Base-by-base conservation (phyloP, 2,888 invertebrate species). In the Perizoma affinitatum region DNA sequence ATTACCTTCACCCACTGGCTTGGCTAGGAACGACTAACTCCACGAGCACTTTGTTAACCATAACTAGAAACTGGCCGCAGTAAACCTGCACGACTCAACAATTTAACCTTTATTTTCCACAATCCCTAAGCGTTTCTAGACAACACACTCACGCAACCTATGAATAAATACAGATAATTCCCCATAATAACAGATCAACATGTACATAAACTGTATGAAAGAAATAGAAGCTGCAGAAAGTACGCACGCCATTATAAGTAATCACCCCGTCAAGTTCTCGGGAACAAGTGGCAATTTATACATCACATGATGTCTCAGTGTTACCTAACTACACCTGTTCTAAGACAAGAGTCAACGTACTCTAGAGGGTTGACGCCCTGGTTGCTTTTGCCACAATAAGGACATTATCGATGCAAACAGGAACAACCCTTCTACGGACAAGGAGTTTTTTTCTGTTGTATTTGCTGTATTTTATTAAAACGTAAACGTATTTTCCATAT, bases 251-350 rank as follows among this genome's bases (percentile, higher is more conserved):
- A 22, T 61, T 46, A 47, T 52, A 47, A 11, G 44, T 58, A 58
- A 65, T 65, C 61, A 61, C 47, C 10, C 9, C 34, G 54, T 61
- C 62, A 22, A 42, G 45, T 55, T 50, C 51, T 38, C 48, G 10
- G 46, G 57, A 63, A 54, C 57, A 54, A 63, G 54, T 61, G 55
- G 64, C 61, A 65, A 65, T 66, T 66, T 67, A 50, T 57, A 58
- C 58, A 59, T 68, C 56, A 65, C 62, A 67, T 38, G 34, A 35
- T 44, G 58, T 63, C 50, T 58, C 50, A 68, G 70, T 71, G 72
- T 78, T 75, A 76, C 79, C 72, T 75, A 72, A 77, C 70, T 58
- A 70, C 75, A 74, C 74, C 72, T 74, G 72, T 46, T 56, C 46
- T 65, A 54, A 45, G 48, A 43, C 55, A 54, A 58, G 58, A 58